A percentile compares a stretch with the other conserved stretches of the same genome.
Evolutionary conservation across 2,113 vertebrate species (phyloP).

Genomic region (Choloepus hoffmanni): DNA sequence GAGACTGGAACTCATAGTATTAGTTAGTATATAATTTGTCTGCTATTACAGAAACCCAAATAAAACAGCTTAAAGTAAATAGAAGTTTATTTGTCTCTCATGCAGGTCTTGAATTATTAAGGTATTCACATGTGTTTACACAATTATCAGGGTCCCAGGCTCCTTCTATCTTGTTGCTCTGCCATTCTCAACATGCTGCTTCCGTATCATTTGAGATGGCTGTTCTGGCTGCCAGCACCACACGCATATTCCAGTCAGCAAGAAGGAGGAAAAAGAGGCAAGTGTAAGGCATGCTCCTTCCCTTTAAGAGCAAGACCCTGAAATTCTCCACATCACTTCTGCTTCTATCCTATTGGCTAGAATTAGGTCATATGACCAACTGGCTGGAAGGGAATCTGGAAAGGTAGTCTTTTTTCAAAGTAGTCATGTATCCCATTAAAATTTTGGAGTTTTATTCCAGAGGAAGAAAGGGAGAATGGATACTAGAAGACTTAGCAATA

Average conservation of each 20-base stretch:
- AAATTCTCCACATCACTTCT: neutral
- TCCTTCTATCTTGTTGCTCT: neutral
- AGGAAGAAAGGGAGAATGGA: neutral
- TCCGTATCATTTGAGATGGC: neutral
- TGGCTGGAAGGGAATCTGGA: neutral
- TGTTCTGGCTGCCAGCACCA: neutral
- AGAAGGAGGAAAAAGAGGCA: neutral
- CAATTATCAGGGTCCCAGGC: too few relatives aligned
- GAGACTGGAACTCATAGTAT: neutral
- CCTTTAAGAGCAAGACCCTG: neutral
- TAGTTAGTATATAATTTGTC: neutral
- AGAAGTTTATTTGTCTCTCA: neutral
- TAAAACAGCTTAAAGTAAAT: neutral
- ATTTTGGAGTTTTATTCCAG: neutral
- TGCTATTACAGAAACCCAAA: neutral
- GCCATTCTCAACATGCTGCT: neutral
- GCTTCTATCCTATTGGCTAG: neutral
- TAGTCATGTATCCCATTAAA: neutral
- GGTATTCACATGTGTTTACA: neutral
- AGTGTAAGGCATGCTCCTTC: neutral
- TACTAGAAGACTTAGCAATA: neutral
- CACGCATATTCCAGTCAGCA: neutral
- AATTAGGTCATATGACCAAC: neutral
- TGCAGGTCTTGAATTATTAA: neutral
- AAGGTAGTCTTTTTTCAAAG: constrained; percentile 1